phyloP scores from a whole-genome alignment of 1,140 invertebrate genomes.

The Vanessa tameamea region DNA sequence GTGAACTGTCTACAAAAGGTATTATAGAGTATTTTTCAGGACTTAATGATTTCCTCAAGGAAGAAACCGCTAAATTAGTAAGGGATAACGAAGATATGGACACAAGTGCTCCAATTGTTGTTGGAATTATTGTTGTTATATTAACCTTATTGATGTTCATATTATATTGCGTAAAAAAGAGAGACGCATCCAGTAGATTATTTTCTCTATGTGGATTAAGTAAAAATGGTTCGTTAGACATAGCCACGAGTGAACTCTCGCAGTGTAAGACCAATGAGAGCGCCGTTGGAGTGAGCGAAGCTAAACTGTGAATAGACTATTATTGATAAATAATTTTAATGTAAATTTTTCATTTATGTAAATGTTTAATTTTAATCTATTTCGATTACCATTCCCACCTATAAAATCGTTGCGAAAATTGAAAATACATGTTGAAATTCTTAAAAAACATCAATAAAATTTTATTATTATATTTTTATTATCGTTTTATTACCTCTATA shows the following conservation, averaged over 20 bases:
- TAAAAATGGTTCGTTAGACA: constrained; percentile 75
- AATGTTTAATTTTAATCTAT: too few relatives aligned
- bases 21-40: constrained; percentile 76
- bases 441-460: too few relatives aligned
- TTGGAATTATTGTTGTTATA: constrained; percentile 61
- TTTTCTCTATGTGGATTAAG: constrained; percentile 64
- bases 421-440: too few relatives aligned
- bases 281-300: constrained; percentile 58
- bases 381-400: too few relatives aligned
- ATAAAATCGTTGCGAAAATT: too few relatives aligned
- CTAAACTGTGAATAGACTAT: constrained; percentile 39
- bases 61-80: constrained; percentile 61
- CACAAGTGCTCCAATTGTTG: constrained; percentile 62
- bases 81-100: constrained; percentile 57
- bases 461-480: too few relatives aligned
- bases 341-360: too few relatives aligned
- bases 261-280: constrained; percentile 57
- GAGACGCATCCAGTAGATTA: constrained; percentile 51
- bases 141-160: constrained; percentile 63
- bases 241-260: constrained; percentile 63
- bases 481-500: too few relatives aligned
- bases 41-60: constrained; percentile 61
- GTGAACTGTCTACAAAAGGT: constrained; percentile 77
- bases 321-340: too few relatives aligned
- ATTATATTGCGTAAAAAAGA: constrained; percentile 67